Base-by-base conservation (phyloP, 2,888 invertebrate species). In the Tillus elongatus region DNA sequence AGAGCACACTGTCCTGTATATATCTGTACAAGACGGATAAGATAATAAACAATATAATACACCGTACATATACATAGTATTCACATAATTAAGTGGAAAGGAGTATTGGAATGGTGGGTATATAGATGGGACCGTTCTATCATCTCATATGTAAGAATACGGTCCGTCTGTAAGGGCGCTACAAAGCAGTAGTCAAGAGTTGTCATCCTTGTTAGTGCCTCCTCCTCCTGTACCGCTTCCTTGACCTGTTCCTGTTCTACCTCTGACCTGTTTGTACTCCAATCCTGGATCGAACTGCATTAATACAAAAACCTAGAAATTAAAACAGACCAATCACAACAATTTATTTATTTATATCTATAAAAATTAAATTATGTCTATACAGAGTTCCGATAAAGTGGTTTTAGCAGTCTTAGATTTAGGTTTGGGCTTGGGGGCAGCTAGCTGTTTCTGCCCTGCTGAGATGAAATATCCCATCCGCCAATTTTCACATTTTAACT, bases 281-380 rank as follows among this genome's bases (percentile, higher is more conserved):
- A 95, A 75, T 64, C 95, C 95, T 43, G 93, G 95, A 73, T 96
- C 95, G 72, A 96, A 95, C 73, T 96, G 95, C 88, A 95, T 92
- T 67, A 95, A 75, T 59, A 96, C 95, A 74, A 93, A 95, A 62
- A 95, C 92, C 93, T 93, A 64, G 39, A 50, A 44, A 3, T 42
- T 6, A n/a, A n/a, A 19, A 19, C 6, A n/a, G 24, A n/a, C n/a
- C n/a, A n/a, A n/a, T n/a, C n/a, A n/a, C n/a, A n/a, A n/a, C n/a
- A n/a, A n/a, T n/a, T n/a, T n/a, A n/a, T n/a, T n/a, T n/a, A n/a
- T n/a, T n/a, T n/a, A n/a, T n/a, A n/a, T n/a, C n/a, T n/a, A n/a
- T n/a, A n/a, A n/a, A n/a, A n/a, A n/a, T n/a, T n/a, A n/a, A n/a
- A n/a, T n/a, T n/a, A n/a, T n/a, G n/a, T n/a, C n/a, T n/a, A n/a